phyloP scores from a whole-genome alignment of 2,797 vertebrate species.

The Uromys caudimaculatus region DNA sequence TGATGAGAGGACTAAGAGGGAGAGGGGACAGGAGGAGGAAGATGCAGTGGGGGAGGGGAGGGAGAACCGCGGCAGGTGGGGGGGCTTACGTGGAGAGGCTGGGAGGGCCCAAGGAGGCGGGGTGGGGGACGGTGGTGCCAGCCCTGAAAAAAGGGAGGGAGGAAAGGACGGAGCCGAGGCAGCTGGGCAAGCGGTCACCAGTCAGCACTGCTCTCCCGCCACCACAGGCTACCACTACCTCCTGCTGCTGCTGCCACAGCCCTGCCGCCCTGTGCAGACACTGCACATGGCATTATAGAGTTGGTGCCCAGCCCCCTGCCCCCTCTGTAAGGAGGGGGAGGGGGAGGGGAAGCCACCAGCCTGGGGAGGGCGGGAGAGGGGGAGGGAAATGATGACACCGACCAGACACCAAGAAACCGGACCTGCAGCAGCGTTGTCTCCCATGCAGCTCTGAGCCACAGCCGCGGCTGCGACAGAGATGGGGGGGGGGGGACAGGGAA shows the following conservation, averaged over 20 bases:
- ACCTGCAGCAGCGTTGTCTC: constrained; percentile 79
- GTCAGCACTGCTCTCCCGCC: constrained; percentile 64
- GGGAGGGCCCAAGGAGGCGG: constrained; percentile 68
- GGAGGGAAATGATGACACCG: constrained; percentile 71
- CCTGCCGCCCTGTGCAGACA: constrained; percentile 25
- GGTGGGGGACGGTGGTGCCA: constrained; percentile 65
- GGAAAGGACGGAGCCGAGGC: not conserved
- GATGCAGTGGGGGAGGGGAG: constrained; percentile 72
- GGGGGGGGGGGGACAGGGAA: constrained; percentile 71
- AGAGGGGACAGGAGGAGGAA: constrained; percentile 48
- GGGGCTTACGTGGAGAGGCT: constrained; percentile 64
- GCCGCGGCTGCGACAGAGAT: constrained; percentile 82
- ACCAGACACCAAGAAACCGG: constrained; percentile 80
- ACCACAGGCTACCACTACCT: constrained; percentile 19
- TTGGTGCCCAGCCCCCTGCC: constrained; percentile 76
- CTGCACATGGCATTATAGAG: constrained; percentile 69
- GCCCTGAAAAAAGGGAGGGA: constrained; percentile 46
- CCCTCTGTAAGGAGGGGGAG: constrained; percentile 69
- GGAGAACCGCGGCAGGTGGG: constrained; percentile 63
- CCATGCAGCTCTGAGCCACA: constrained; percentile 84
- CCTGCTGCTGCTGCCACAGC: constrained; percentile 64
- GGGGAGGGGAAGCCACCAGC: constrained; percentile 61
- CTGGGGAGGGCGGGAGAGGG: constrained; percentile 63
- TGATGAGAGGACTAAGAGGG: constrained; percentile 63
- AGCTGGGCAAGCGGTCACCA: constrained; percentile 66